phyloP scores from a whole-genome alignment of 2,888 invertebrate genomes.

The Nymphalis polychloros region DNA sequence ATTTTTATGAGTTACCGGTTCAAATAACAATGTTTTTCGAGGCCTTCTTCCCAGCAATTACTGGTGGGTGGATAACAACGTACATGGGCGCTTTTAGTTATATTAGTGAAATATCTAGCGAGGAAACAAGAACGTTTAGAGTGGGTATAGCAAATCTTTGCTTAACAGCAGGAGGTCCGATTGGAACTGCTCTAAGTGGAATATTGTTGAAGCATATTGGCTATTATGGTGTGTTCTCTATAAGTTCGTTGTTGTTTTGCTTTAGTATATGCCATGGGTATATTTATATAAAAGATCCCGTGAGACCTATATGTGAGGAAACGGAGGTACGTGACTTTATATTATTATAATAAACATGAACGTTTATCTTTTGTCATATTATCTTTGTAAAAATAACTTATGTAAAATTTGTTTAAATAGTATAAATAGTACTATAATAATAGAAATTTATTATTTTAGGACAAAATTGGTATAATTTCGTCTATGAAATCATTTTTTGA shows the following conservation, averaged over 20 bases:
- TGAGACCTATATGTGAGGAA: constrained; percentile 48
- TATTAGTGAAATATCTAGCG: constrained; percentile 80
- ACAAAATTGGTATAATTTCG: constrained; percentile 31
- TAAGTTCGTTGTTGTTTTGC: constrained; percentile 66
- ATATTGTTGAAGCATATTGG: constrained; percentile 67
- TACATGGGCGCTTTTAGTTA: constrained; percentile 83
- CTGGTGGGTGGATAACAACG: constrained; percentile 80
- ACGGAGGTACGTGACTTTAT: constrained; percentile 45
- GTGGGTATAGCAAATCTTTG: constrained; percentile 80
- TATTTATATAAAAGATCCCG: constrained; percentile 66
- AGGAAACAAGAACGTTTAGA: constrained; percentile 80
- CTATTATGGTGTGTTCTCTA: constrained; percentile 77
- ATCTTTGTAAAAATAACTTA: too few relatives aligned
- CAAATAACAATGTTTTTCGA: constrained; percentile 78
- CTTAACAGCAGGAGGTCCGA: constrained; percentile 66
- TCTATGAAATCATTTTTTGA: constrained; percentile 77
- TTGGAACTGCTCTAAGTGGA: constrained; percentile 71
- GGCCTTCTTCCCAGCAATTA: constrained; percentile 76
- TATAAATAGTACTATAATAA: too few relatives aligned
- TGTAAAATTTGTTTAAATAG: too few relatives aligned
- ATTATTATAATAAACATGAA: background rate
- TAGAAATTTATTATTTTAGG: constrained; percentile 45
- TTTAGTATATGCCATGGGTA: constrained; percentile 72
- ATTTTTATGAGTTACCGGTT: constrained; percentile 78
- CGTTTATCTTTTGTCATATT: too few relatives aligned